These are phyloP conservation scores for Gastrophryne carolinensis DNA, from an alignment of 2,797 vertebrate species.

Conservation along the genomic window DNA sequence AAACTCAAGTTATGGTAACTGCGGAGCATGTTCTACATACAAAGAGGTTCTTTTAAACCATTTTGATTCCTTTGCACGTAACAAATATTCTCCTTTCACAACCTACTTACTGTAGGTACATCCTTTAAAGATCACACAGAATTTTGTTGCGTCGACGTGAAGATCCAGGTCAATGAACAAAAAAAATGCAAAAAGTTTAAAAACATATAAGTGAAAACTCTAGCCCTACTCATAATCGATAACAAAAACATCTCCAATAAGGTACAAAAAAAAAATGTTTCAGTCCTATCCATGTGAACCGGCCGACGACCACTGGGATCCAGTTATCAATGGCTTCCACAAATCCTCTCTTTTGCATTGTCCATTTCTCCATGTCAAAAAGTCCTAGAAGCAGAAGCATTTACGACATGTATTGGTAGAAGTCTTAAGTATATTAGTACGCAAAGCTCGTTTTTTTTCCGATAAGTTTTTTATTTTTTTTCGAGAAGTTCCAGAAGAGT, in stretches of 20 bases:
- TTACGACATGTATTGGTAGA: constrained; percentile 43
- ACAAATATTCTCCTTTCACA: background rate
- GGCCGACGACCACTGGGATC: background rate
- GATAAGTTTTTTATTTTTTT: no score
- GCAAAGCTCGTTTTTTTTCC: constrained; percentile 56
- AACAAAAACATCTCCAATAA: constrained; percentile 70
- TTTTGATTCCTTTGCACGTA: background rate
- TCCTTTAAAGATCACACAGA: constrained; percentile 62
- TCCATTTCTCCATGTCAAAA: background rate
- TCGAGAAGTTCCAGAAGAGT: constrained; percentile 61
- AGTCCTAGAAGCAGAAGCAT: constrained; percentile 40
- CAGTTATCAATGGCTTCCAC: constrained; percentile 43
- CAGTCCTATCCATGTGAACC: constrained; percentile 58
- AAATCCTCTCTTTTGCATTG: constrained; percentile 53
- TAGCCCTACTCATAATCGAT: constrained; percentile 65
- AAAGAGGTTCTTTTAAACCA: background rate
- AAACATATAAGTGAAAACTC: constrained; percentile 71
- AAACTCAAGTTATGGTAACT: background rate
- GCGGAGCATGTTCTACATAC: constrained; percentile 1
- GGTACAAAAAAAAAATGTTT: constrained; percentile 69
- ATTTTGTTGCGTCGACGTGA: constrained; percentile 54
- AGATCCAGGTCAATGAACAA: constrained; percentile 58
- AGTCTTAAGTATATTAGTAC: constrained; percentile 56
- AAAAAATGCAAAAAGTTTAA: constrained; percentile 55
- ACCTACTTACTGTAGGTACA: background rate